phyloP scores from a whole-genome alignment of 2,797 vertebrate genomes.

The Oreonectes daqikongensis region DNA sequence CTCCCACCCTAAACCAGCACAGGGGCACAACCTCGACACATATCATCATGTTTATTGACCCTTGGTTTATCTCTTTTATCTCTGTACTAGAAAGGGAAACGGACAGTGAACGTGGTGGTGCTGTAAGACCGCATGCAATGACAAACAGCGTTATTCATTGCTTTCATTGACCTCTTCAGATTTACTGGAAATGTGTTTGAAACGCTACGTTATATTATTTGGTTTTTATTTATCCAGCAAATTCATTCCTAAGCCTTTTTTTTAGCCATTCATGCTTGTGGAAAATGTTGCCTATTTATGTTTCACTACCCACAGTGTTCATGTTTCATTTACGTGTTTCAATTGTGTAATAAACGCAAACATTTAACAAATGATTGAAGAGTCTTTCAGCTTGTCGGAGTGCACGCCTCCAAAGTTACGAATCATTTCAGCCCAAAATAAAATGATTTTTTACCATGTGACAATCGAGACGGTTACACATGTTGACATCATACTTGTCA shows the following conservation, averaged over 20 bases:
- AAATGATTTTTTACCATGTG: no score
- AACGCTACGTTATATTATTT: not conserved
- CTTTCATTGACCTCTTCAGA: not conserved
- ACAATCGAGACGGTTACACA: no score
- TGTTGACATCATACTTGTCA: no score
- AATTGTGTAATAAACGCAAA: slow-evolving; percentile 28
- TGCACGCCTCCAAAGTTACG: no score
- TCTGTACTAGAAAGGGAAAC: not conserved
- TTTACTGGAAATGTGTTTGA: not conserved
- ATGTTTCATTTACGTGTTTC: slow-evolving; percentile 23
- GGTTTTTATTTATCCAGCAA: not conserved
- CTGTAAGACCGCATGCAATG: not conserved
- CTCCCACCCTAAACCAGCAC: slow-evolving; percentile 11
- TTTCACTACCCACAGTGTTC: slow-evolving; percentile 18
- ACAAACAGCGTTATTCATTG: not conserved
- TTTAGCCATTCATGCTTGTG: slow-evolving; percentile 7
- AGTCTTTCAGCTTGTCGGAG: not conserved
- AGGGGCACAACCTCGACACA: slow-evolving; percentile 1
- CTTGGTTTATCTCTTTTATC: not conserved
- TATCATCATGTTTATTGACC: slow-evolving; percentile 14
- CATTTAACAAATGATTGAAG: not conserved
- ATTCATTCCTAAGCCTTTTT: slow-evolving; percentile 21
- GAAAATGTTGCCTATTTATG: slow-evolving; percentile 13
- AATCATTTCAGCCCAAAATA: no score
- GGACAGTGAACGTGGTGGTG: not conserved